Percentiles rank a stretch among this genome's conserved stretches.
phyloP scores from a whole-genome alignment of 2,888 invertebrate genomes.

The Scaptomyza polygonia region DNA sequence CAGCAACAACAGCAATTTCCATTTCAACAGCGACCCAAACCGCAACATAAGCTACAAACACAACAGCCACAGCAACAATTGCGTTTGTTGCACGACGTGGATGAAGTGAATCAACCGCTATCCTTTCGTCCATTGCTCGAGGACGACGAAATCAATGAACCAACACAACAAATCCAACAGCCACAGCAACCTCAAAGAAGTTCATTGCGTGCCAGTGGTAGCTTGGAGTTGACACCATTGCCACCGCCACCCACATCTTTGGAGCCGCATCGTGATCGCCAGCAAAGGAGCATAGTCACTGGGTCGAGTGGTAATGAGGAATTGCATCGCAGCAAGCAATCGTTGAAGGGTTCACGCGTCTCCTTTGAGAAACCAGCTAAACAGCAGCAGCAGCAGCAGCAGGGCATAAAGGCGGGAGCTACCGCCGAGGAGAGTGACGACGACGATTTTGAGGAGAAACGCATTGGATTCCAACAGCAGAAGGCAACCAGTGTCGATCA shows the following conservation, averaged over 20 bases:
- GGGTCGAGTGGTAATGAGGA: slow-evolving; percentile 60
- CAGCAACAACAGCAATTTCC: slow-evolving; percentile 21
- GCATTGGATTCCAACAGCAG: slow-evolving; percentile 83
- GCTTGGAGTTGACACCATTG: slow-evolving; percentile 76
- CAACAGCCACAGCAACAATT: slow-evolving; percentile 48
- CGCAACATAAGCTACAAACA: slow-evolving; percentile 41
- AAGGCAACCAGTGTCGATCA: slow-evolving; percentile 84
- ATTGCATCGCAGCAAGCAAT: slow-evolving; percentile 81
- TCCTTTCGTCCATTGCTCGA: slow-evolving; percentile 75
- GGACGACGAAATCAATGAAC: slow-evolving; percentile 68
- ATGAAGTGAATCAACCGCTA: slow-evolving; percentile 74
- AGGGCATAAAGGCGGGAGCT: slow-evolving; percentile 10
- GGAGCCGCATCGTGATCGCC: slow-evolving; percentile 81
- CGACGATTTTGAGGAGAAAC: slow-evolving; percentile 84
- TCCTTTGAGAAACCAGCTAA: slow-evolving; percentile 78
- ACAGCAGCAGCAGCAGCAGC: slow-evolving; percentile 1
- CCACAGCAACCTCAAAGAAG: slow-evolving; percentile 65
- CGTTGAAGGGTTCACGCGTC: slow-evolving; percentile 83
- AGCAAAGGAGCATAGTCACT: slow-evolving; percentile 76
- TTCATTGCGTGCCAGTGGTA: slow-evolving; percentile 62
- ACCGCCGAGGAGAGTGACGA: slow-evolving; percentile 83
- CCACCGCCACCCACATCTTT: slow-evolving; percentile 82
- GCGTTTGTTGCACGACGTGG: slow-evolving; percentile 65
- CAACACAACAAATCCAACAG: slow-evolving; percentile 43
- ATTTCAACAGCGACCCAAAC: slow-evolving; percentile 26